Evolutionary conservation across 2,888 invertebrate species (phyloP).

Genomic region (Onchidella celtica): DNA sequence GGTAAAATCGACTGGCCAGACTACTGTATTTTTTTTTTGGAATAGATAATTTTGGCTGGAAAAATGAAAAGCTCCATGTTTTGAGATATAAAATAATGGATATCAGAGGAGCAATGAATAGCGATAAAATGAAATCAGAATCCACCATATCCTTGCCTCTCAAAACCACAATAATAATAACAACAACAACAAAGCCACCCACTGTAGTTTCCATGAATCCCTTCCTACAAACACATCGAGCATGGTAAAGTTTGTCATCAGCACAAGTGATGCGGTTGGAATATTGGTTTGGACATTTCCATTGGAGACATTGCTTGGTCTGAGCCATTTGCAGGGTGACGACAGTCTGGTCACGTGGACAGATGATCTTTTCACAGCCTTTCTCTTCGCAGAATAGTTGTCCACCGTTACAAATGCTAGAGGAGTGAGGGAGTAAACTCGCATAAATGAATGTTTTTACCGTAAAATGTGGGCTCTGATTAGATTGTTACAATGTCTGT

Average conservation of each 20-base stretch:
- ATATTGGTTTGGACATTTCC: conserved; percentile 25
- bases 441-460: neutral
- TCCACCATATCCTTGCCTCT: no score
- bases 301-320: neutral
- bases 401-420: neutral
- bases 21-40: no score
- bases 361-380: conserved; percentile 25
- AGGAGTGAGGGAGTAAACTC: neutral
- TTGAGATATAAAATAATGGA: no score
- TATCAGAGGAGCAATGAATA: no score
- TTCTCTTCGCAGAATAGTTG: conserved; percentile 18
- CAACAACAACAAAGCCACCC: neutral
- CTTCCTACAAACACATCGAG: conserved; percentile 5
- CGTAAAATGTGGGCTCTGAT: no score
- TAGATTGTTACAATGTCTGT: no score
- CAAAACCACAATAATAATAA: neutral
- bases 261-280: neutral
- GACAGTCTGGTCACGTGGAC: conserved; percentile 8
- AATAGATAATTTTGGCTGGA: no score
- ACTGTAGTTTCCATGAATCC: conserved; percentile 18
- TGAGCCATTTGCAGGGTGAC: neutral
- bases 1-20: no score
- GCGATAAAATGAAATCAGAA: no score
- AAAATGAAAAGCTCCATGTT: no score
- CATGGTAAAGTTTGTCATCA: neutral